Percentiles rank a stretch among this genome's conserved stretches.
phyloP scores from a whole-genome alignment of 2,888 invertebrate species.

The Rotaria macrura region DNA sequence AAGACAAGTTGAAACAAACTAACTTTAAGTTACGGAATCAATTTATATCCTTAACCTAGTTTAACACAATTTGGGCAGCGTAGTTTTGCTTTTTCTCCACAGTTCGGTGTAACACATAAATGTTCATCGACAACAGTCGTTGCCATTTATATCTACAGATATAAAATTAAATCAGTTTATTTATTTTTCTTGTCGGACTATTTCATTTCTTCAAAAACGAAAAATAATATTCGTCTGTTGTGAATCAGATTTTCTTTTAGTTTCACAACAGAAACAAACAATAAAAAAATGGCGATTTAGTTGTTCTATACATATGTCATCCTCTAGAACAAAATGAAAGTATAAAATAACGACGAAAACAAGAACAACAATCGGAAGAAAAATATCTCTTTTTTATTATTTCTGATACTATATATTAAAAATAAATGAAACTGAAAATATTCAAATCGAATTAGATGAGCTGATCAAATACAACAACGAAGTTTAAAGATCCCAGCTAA shows the following conservation, averaged over 20 bases:
- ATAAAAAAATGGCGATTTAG: no score
- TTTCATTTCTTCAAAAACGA: not conserved
- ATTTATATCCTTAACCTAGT: slow-evolving; percentile 9
- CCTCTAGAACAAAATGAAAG: no score
- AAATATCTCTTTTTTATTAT: not conserved
- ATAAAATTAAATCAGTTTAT: not conserved
- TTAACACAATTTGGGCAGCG: slow-evolving; percentile 32
- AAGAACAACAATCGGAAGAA: not conserved
- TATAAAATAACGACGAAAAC: not conserved
- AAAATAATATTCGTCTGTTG: no score
- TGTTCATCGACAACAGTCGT: not conserved
- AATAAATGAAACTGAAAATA: not conserved
- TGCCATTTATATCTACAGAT: not conserved
- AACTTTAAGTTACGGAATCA: no score
- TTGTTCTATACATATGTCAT: no score
- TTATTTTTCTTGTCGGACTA: not conserved
- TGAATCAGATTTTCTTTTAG: no score
- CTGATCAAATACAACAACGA: no score
- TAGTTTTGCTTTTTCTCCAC: slow-evolving; percentile 21
- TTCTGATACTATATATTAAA: not conserved
- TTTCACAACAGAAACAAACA: no score
- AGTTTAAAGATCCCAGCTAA: slow-evolving; percentile 69
- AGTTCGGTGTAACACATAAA: slow-evolving; percentile 23
- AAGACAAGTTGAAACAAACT: no score
- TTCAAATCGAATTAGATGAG: no score